These are phyloP conservation scores for Meandrina meandrites DNA, from an alignment of 92 coral and sea anemone genomes.

Conservation along the genomic window DNA sequence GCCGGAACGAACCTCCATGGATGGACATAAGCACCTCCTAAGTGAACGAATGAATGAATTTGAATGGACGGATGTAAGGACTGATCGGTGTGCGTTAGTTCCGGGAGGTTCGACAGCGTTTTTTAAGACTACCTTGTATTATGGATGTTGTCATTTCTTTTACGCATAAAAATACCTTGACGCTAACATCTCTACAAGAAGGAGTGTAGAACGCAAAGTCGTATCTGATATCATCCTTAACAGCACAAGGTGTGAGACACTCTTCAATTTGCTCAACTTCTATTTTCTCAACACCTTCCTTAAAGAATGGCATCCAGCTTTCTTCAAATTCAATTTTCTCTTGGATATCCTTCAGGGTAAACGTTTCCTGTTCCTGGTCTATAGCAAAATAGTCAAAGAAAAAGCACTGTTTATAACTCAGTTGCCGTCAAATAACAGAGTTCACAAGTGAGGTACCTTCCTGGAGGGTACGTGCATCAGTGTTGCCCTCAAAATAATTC, in stretches of 20 bases:
- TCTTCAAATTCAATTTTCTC: slow-evolving; percentile 23
- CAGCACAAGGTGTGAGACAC: not conserved
- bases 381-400: not conserved
- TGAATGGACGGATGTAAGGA: too few relatives aligned
- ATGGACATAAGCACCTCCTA: too few relatives aligned
- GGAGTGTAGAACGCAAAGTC: slow-evolving; percentile 47
- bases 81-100: too few relatives aligned
- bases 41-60: too few relatives aligned
- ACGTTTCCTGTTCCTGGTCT: slow-evolving; percentile 17
- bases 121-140: too few relatives aligned
- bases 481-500: too few relatives aligned
- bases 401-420: not conserved
- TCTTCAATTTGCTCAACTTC: slow-evolving; percentile 20
- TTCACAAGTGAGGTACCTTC: not conserved
- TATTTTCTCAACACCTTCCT: slow-evolving; percentile 18
- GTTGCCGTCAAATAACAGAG: too few relatives aligned
- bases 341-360: slow-evolving; percentile 30
- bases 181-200: slow-evolving; percentile 28
- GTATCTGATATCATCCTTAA: slow-evolving; percentile 28
- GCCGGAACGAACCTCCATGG: too few relatives aligned
- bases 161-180: slow-evolving; percentile 17
- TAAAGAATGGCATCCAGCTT: slow-evolving; percentile 12
- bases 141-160: too few relatives aligned
- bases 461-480: too few relatives aligned
- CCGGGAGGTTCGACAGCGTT: too few relatives aligned